Percentiles rank a stretch among this genome's conserved stretches.
These are phyloP conservation scores for Belonocnema kinseyi DNA, from an alignment of 1,140 invertebrate species.

Conservation along the genomic window DNA sequence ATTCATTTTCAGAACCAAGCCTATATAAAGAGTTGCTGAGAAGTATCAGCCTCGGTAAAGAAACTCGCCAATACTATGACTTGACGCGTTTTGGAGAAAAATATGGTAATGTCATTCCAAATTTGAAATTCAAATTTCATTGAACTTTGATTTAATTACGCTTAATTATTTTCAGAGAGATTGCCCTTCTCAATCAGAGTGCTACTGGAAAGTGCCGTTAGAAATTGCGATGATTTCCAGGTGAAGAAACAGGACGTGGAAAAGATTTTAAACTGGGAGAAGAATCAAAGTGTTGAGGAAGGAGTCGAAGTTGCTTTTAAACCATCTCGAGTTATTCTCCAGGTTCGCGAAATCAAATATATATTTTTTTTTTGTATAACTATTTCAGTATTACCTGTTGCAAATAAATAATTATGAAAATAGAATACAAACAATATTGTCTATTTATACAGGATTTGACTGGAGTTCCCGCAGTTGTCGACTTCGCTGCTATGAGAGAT, in stretches of 20 bases:
- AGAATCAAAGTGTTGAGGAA: constrained; percentile 80
- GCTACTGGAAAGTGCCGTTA: constrained; percentile 94
- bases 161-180: constrained; percentile 75
- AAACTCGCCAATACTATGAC: constrained; percentile 86
- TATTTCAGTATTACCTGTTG: constrained; percentile 10
- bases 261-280: constrained; percentile 94
- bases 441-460: constrained; percentile 85
- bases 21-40: constrained; percentile 84
- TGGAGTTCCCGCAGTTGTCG: constrained; percentile 98
- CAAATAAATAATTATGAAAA: neutral
- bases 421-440: neutral
- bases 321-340: constrained; percentile 95
- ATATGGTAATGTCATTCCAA: constrained; percentile 82
- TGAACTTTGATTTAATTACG: constrained; percentile 20
- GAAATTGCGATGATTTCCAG: constrained; percentile 98
- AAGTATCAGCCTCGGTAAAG: constrained; percentile 80
- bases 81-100: constrained; percentile 80
- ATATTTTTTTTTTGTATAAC: constrained; percentile 33
- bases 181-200: constrained; percentile 97
- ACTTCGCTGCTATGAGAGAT: constrained; percentile 99
- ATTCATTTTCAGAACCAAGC: constrained; percentile 78
- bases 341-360: constrained; percentile 77
- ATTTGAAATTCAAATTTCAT: constrained; percentile 38
- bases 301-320: constrained; percentile 97
- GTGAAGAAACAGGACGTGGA: constrained; percentile 90